Evolutionary conservation across 2,797 vertebrate genomes (phyloP), one percentile per base, ranked within the genome.

Genomic region (Falco columbarius): DNA sequence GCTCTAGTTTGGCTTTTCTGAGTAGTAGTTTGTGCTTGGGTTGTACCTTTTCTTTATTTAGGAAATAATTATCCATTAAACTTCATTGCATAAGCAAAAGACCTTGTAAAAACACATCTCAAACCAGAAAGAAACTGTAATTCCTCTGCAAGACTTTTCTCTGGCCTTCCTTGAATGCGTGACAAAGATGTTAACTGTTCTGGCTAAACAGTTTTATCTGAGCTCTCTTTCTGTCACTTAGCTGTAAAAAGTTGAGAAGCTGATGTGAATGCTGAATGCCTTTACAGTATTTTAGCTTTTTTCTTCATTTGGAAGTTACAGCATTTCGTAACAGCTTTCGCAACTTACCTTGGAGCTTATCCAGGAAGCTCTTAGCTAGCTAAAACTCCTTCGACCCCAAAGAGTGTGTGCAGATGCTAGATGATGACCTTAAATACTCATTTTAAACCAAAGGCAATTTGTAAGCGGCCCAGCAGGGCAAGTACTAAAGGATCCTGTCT

Each of bases 81-180:
- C 52, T 32, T 56, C 22, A 22, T 34, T 73, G 47, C 20, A 24
- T 79, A 75, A 87, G 17, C 14, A 58, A 27, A 87, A 79, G 24
- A 66, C 76, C 13, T 62, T 55, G 16, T 75, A n/a, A 81, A 89
- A 73, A 56, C 32, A 44, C 14, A 22, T 49, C 27, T 77, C 11
- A 30, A 42, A 77, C 2, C 22, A 71, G 61, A 86, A 70, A 56
- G 23, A 34, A 62, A 2, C 17, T 44, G n/a, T 49, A 52, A 32
- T 38, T 73, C 13, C 52, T 67, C 1, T 73, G n/a, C 19, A 67
- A 47, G 42, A 32, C 29, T 66, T 77, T 67, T 92, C 40, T 61
- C n/a, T 55, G 44, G 11, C 44, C 19, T 88, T 40, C 16, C 12
- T 46, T 62, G 47, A 23, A 9, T 49, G 4, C 0, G 0, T 26